Evolutionary conservation across 1,140 invertebrate genomes (phyloP).

Genomic region (Philaenus spumarius): DNA sequence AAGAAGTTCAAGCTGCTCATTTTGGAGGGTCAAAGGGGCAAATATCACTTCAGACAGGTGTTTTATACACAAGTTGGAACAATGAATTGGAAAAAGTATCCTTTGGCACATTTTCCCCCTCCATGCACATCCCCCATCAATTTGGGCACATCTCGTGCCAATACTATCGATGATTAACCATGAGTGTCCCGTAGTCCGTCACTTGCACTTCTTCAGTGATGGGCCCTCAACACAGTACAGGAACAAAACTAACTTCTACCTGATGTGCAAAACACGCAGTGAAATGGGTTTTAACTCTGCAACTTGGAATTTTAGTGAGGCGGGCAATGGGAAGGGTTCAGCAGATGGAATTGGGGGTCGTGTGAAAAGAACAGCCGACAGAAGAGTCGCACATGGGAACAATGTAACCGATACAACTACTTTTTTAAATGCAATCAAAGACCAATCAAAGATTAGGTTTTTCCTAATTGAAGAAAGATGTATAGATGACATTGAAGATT

Average conservation of each 20-base stretch:
- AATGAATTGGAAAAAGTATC: slow-evolving; percentile 32
- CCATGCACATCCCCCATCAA: slow-evolving; percentile 34
- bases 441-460: background rate
- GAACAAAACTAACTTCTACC: slow-evolving; percentile 23
- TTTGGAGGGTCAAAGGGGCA: slow-evolving; percentile 36
- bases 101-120: slow-evolving; percentile 31
- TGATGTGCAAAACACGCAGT: slow-evolving; percentile 23
- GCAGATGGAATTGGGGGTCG: slow-evolving; percentile 40
- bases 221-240: slow-evolving; percentile 27
- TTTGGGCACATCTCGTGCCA: slow-evolving; percentile 34
- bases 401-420: slow-evolving; percentile 29
- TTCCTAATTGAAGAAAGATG: background rate
- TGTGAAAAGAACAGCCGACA: slow-evolving; percentile 39
- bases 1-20: slow-evolving; percentile 35
- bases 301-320: slow-evolving; percentile 41
- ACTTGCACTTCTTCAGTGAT: slow-evolving; percentile 26
- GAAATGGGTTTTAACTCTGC: slow-evolving; percentile 20
- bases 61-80: slow-evolving; percentile 27
- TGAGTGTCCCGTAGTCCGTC: too few species aligned
- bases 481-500: background rate
- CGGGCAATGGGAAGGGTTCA: slow-evolving; percentile 43
- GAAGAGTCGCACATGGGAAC: slow-evolving; percentile 32
- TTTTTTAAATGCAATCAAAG: slow-evolving; percentile 5
- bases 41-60: slow-evolving; percentile 36
- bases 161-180: slow-evolving; percentile 19